Base-by-base conservation (phyloP, 2,113 vertebrate species). In the Neopipo cinnamomea region DNA sequence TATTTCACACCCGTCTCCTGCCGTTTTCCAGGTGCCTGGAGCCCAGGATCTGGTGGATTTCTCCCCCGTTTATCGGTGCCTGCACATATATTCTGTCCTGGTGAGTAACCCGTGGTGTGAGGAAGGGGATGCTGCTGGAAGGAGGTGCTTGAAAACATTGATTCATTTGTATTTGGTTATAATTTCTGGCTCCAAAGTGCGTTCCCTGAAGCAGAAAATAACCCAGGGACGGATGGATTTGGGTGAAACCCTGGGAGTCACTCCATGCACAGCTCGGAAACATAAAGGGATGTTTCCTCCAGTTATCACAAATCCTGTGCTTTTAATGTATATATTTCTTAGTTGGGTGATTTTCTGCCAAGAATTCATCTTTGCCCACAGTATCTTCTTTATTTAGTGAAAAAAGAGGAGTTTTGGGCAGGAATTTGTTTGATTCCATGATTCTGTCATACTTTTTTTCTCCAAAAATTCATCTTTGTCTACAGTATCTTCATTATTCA, bases 31-130 rank as follows among this genome's bases (percentile, higher is more conserved):
- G 99, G 98, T 99, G 23, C 98, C 98, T 2, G 99, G 99, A 33
- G 99, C 99, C 55, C 99, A 99, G 78, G 99, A 99, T 72, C 88
- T 99, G 97, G 99, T 99, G 96, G 99, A 99, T 91, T 99, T 99
- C 96, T 99, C 99, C 9, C 99, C 99, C 0, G 99, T 99, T 21
- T 99, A 99, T 95, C 98, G 99, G 37, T 99, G 99, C 97, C 98
- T 99, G 37, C 99, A 99, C 82, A 99, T 99, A 96, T 99, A 99
- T 97, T 99, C 99, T 4, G 99, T 99, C 11, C 96, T 99, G 98
- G 99, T 99, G 53, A 98, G 98, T 98, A 19, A 56, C 55, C 8
- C 11, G 6, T 19, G 16, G 53, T 11, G 30, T 31, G 30, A 55
- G 53, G 53, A 33, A 30, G 53, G 30, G 49, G 23, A 13, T 49